Evolutionary conservation across 2,888 invertebrate genomes (phyloP), one percentile per base, ranked within the genome.

Genomic region (Pristionchus entomophagus): DNA sequence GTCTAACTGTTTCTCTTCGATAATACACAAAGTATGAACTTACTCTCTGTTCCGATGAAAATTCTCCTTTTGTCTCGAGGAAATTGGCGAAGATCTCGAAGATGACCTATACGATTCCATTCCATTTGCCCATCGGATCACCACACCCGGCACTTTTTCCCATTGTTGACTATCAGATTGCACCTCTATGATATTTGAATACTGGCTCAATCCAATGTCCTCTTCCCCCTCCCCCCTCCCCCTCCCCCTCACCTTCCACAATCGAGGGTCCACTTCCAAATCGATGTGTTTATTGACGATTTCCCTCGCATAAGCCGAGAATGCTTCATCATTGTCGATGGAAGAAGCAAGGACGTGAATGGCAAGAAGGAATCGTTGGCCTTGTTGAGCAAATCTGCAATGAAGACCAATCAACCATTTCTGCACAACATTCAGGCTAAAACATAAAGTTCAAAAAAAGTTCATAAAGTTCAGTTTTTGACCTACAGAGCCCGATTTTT

Each of bases 221-320:
- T 49, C 49, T 49, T 17, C 49, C 49, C 8, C n/a, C 8, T 49
- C 10, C 17, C 10, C n/a, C n/a, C n/a, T n/a, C n/a, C 17, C 22
- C n/a, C 5, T 41, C 17, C 41, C 10, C 22, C 56, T 32, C 53
- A 81, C 81, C 56, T 56, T 81, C 81, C 81, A 81, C 53, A 53
- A 19, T 0, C 53, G 12, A 12, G 81, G 81, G 32, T 81, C 56
- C 32, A 81, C 56, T 19, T 81, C 81, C 19, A 56, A 56, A 22
- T 81, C 81, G 19, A 56, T 81, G 56, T 81, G 81, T 56, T 81
- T 81, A 22, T 81, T 81, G 35, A 81, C 38, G 12, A 81, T 45
- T 26, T 81, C 78, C n/a, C 78, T 78, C 14, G 78, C 38, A 29
- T 78, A 78, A 38, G 78, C 45, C 45, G 10, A 17, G 51, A 78